Percentiles rank a stretch among this genome's conserved stretches.
Evolutionary conservation across 2,888 invertebrate species (phyloP).

Genomic region (Lepidochitona cinerea): DNA sequence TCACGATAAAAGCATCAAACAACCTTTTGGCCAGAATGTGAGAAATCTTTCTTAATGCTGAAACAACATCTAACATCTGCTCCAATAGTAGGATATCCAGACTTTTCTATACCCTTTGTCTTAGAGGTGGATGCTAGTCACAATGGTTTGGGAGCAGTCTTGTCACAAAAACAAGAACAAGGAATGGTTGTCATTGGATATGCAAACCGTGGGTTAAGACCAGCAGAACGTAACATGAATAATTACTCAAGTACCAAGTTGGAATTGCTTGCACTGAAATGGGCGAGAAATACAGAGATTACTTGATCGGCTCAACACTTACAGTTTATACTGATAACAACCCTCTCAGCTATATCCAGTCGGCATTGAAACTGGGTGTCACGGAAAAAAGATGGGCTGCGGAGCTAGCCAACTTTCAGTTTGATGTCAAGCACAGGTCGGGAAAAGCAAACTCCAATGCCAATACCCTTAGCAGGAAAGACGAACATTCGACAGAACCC

Average conservation of each 20-base stretch:
- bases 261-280: neutral
- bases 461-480: neutral
- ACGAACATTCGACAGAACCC: neutral
- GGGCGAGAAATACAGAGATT: neutral
- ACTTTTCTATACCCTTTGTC: neutral
- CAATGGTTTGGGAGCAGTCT: neutral
- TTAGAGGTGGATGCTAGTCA: neutral
- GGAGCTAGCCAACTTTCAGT: neutral
- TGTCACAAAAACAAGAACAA: neutral
- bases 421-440: slow-evolving; percentile 7
- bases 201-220: neutral
- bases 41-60: too few relatives aligned
- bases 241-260: neutral
- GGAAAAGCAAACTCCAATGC: slow-evolving; percentile 3
- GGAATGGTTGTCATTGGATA: neutral
- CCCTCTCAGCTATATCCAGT: neutral
- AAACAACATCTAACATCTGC: too few relatives aligned
- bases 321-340: neutral
- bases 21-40: too few relatives aligned
- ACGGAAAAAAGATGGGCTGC: slow-evolving; percentile 5
- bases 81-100: too few relatives aligned
- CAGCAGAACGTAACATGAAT: neutral
- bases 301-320: neutral
- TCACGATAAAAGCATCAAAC: too few relatives aligned
- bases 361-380: slow-evolving; percentile 19